phyloP scores from a whole-genome alignment of 2,888 invertebrate genomes.

The Ptilodon capucinus region DNA sequence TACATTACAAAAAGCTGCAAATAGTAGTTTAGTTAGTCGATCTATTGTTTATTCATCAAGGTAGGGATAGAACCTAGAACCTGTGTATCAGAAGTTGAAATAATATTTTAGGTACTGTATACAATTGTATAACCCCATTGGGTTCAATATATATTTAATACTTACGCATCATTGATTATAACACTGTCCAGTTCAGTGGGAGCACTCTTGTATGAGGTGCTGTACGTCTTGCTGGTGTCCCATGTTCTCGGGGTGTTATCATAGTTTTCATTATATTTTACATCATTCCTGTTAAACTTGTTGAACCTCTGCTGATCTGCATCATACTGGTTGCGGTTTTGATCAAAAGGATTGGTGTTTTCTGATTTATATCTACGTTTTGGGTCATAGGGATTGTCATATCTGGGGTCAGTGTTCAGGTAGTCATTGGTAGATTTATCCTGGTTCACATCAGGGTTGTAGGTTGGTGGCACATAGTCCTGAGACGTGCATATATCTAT shows the following conservation, averaged over 20 bases:
- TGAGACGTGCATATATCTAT: constrained; percentile 55
- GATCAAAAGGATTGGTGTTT: constrained; percentile 43
- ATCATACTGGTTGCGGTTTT: constrained; percentile 34
- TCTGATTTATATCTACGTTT: constrained; percentile 49
- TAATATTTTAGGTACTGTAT: not conserved
- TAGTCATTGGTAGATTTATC: constrained; percentile 68
- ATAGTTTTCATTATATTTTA: constrained; percentile 45
- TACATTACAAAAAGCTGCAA: too few species aligned
- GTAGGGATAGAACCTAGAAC: too few species aligned
- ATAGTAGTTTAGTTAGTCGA: too few species aligned
- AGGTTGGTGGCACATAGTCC: constrained; percentile 64
- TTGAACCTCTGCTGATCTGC: constrained; percentile 32
- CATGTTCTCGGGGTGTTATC: constrained; percentile 62
- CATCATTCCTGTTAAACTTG: constrained; percentile 47
- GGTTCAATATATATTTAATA: constrained; percentile 27
- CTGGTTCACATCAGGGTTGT: constrained; percentile 56
- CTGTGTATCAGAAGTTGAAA: too few species aligned
- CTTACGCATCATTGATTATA: constrained; percentile 83
- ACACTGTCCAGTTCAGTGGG: constrained; percentile 73
- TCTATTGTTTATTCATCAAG: too few species aligned
- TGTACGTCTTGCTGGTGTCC: constrained; percentile 55
- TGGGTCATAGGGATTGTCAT: constrained; percentile 71
- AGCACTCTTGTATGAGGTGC: constrained; percentile 49
- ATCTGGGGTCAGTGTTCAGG: constrained; percentile 50
- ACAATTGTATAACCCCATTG: too few species aligned